A percentile compares a stretch with the other conserved stretches of the same genome.
phyloP scores from a whole-genome alignment of 2,797 vertebrate species.

The Anabas testudineus region DNA sequence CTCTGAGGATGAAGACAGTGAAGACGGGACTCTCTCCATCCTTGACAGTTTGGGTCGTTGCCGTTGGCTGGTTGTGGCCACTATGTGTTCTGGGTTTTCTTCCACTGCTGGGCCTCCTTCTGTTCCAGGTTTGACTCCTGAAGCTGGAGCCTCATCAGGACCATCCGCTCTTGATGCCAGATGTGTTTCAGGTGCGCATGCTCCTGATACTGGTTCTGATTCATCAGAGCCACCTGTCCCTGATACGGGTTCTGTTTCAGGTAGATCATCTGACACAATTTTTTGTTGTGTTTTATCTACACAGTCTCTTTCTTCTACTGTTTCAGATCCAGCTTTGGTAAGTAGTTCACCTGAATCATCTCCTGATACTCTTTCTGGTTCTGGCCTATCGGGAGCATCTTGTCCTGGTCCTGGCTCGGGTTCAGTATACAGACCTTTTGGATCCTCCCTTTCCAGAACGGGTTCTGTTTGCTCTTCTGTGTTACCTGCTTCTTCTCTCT shows the following conservation, averaged over 20 bases:
- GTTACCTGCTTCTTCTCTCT: not conserved
- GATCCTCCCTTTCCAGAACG: not conserved
- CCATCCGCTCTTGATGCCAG: not conserved
- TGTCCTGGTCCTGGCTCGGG: not conserved
- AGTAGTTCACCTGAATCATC: not conserved
- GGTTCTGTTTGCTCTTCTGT: not conserved
- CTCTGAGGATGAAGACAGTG: slow-evolving; percentile 85
- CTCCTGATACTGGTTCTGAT: too few species aligned
- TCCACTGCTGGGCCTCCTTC: not conserved
- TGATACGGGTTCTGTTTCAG: not conserved
- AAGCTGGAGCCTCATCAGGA: not conserved
- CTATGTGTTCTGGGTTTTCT: slow-evolving; percentile 18
- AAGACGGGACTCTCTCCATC: slow-evolving; percentile 88
- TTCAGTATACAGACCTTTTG: not conserved
- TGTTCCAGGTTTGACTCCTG: not conserved
- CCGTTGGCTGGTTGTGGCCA: slow-evolving; percentile 87
- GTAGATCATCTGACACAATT: not conserved
- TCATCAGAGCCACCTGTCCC: not conserved
- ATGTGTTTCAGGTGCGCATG: too few species aligned
- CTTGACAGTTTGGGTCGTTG: slow-evolving; percentile 89
- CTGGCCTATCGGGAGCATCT: not conserved
- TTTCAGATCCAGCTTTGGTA: not conserved
- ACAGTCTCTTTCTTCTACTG: not conserved
- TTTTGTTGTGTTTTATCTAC: not conserved
- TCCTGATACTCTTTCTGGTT: not conserved